A percentile compares a stretch with the other conserved stretches of the same genome.
Evolutionary conservation across 2,113 vertebrate genomes (phyloP).

Genomic region (Nothobranchius kuhntae): DNA sequence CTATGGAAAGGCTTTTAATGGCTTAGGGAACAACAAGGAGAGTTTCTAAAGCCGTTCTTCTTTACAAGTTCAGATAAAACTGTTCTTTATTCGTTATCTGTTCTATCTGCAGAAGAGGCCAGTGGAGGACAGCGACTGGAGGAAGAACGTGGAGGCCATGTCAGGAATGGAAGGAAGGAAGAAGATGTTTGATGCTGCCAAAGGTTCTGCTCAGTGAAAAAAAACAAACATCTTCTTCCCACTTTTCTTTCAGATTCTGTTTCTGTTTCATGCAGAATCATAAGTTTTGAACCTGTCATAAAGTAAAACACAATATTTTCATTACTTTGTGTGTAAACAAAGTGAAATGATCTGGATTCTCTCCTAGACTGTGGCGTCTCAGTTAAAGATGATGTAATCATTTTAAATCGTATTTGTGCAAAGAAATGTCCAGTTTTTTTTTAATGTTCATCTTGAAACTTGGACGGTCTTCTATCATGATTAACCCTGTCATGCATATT

Average conservation of each 20-base stretch:
- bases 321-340: neutral
- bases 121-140: slow-evolving; percentile 92
- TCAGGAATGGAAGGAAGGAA: slow-evolving; percentile 96
- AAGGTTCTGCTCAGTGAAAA: slow-evolving; percentile 69
- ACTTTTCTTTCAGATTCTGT: neutral
- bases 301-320: neutral
- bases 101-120: slow-evolving; percentile 84
- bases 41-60: slow-evolving; percentile 9
- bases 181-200: slow-evolving; percentile 97
- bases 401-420: no score
- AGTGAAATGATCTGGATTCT: neutral
- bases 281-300: neutral
- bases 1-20: slow-evolving; percentile 18
- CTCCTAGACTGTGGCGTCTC: neutral
- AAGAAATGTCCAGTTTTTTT: no score
- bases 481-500: no score
- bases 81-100: neutral
- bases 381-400: neutral
- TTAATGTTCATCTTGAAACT: no score
- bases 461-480: no score
- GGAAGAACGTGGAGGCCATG: slow-evolving; percentile 97
- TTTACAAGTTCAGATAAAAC: slow-evolving; percentile 8
- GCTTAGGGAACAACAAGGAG: slow-evolving; percentile 11
- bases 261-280: no score
- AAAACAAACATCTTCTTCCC: neutral